Conservation (phyloP, 2,888 invertebrate genomes). For the Toxonevra muliebris region DNA sequence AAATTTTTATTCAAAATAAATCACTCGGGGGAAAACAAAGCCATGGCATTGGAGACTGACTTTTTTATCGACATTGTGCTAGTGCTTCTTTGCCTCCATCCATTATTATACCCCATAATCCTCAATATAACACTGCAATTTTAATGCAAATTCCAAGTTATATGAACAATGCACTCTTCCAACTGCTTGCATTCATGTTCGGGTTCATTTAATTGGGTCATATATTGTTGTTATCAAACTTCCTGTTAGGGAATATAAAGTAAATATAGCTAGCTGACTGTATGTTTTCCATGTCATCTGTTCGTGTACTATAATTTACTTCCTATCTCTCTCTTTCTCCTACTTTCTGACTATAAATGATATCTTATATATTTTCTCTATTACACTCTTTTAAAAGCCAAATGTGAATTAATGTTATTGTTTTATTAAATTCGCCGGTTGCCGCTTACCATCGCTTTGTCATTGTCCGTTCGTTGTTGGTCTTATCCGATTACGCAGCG, state of each 20-base stretch:
- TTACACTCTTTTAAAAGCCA: neutral
- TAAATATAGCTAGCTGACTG: conserved; percentile 37
- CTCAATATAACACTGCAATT: no score
- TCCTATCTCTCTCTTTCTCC: conserved; percentile 25
- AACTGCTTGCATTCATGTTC: conserved; percentile 38
- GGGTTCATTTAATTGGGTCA: conserved; percentile 60
- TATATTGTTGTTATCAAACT: conserved; percentile 51
- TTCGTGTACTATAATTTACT: neutral
- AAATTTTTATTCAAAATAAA: no score
- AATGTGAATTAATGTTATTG: neutral
- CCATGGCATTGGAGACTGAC: no score
- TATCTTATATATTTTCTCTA: neutral
- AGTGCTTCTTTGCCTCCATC: no score
- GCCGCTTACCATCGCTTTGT: no score
- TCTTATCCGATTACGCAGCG: conserved; percentile 1
- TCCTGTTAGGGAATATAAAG: conserved; percentile 48
- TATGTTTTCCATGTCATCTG: neutral
- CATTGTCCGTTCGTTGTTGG: neutral
- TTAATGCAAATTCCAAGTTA: no score
- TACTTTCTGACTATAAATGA: conserved; percentile 17
- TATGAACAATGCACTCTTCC: no score
- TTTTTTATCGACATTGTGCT: no score
- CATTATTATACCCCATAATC: no score
- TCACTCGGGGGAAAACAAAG: no score
- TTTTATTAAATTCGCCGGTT: neutral